Evolutionary conservation across 2,888 invertebrate genomes (phyloP).

Genomic region (Lamellibrachia satsuma): DNA sequence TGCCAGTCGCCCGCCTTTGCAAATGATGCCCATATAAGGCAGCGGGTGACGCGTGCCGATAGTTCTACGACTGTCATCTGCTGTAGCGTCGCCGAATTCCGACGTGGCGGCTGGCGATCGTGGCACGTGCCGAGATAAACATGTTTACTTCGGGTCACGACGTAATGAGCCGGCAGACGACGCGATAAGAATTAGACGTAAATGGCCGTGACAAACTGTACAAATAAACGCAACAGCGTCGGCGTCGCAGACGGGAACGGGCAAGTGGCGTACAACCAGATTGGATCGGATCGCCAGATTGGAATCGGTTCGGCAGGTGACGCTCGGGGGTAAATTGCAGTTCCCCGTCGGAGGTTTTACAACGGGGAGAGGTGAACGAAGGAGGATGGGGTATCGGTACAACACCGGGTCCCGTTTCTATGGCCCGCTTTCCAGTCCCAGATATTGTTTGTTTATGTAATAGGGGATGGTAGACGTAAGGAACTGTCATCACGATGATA

Average conservation of each 20-base stretch:
- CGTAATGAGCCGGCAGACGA: background rate
- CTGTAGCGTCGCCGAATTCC: background rate
- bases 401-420: background rate
- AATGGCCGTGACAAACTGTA: background rate
- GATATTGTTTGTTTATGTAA: background rate
- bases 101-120: background rate
- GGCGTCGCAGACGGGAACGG: constrained; percentile 5
- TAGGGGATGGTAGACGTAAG: background rate
- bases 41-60: background rate
- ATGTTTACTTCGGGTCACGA: background rate
- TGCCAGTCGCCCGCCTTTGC: background rate
- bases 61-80: background rate
- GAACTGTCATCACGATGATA: background rate
- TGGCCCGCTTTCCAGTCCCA: background rate
- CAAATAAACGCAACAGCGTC: background rate
- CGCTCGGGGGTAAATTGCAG: background rate
- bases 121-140: background rate
- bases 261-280: background rate
- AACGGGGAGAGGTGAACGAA: background rate
- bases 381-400: background rate
- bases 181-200: background rate
- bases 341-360: background rate
- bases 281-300: background rate
- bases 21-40: background rate
- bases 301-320: constrained; percentile 4